phyloP scores from a whole-genome alignment of 2,113 vertebrate species.

The Potamarius usumacintae region DNA sequence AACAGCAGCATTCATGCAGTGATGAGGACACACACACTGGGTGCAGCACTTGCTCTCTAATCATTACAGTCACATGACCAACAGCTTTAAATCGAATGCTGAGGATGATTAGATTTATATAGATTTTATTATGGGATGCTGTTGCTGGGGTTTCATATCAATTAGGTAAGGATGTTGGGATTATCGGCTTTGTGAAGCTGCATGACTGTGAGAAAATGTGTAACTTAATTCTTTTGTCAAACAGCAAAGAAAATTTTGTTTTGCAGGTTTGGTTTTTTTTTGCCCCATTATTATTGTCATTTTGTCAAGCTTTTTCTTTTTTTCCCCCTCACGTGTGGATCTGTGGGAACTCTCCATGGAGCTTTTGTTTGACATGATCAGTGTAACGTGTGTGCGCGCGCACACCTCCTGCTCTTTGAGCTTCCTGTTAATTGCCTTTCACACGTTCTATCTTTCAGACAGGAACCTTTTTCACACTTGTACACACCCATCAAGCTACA shows the following conservation, averaged over 20 bases:
- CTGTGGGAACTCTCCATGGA: conserved; percentile 11
- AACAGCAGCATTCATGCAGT: conserved; percentile 36
- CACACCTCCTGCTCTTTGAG: conserved; percentile 27
- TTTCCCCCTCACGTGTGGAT: neutral
- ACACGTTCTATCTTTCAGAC: conserved; percentile 49
- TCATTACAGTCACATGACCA: conserved; percentile 37
- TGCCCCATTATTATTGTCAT: neutral
- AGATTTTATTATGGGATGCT: conserved; percentile 48
- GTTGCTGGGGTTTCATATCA: conserved; percentile 38
- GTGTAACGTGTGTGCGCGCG: neutral
- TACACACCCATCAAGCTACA: conserved; percentile 61
- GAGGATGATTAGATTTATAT: conserved; percentile 51
- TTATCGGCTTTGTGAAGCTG: conserved; percentile 16
- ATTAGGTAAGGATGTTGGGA: conserved; percentile 8
- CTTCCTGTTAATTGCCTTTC: conserved; percentile 55
- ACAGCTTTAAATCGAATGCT: conserved; percentile 15
- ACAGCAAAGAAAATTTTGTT: neutral
- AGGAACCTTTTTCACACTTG: conserved; percentile 62
- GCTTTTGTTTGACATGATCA: conserved; percentile 23
- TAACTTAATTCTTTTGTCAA: neutral
- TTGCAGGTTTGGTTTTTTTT: conserved; percentile 7
- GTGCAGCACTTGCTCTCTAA: neutral
- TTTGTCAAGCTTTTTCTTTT: neutral
- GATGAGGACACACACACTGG: conserved; percentile 3
- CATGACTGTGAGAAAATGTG: neutral